Evolutionary conservation across 2,797 vertebrate genomes (phyloP).

Genomic region (Geotrypetes seraphini): DNA sequence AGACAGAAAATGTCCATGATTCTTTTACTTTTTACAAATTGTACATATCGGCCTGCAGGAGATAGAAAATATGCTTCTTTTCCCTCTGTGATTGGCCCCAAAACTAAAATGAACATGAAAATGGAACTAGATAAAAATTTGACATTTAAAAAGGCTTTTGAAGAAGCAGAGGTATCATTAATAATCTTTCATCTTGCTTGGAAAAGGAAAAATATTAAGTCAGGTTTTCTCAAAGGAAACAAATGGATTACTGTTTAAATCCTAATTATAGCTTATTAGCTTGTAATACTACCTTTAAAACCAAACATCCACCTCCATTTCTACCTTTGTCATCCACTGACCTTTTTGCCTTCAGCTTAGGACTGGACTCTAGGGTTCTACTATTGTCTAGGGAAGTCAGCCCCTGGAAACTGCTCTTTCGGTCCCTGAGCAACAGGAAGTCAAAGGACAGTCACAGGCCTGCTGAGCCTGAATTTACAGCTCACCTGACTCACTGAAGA

Average conservation of each 20-base stretch:
- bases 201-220: no score
- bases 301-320: slow-evolving; percentile 29
- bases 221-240: slow-evolving; percentile 28
- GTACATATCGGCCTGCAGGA: no score
- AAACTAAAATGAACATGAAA: no score
- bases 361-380: slow-evolving; percentile 14
- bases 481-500: slow-evolving; percentile 39
- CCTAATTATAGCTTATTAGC: slow-evolving; percentile 46
- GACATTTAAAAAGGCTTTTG: no score
- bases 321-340: slow-evolving; percentile 50
- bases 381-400: slow-evolving; percentile 25
- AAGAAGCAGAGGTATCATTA: no score
- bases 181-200: no score
- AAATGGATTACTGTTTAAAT: slow-evolving; percentile 40
- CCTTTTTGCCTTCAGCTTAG: slow-evolving; percentile 27
- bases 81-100: no score
- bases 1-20: no score
- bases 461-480: slow-evolving; percentile 12
- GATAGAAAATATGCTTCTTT: no score
- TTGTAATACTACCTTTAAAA: slow-evolving; percentile 46
- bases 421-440: slow-evolving; percentile 6
- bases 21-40: no score
- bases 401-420: slow-evolving; percentile 5
- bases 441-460: neutral
- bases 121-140: no score